These are phyloP conservation scores for Pelosia muscerda DNA, from an alignment of 2,888 invertebrate genomes.

Conservation along the genomic window DNA sequence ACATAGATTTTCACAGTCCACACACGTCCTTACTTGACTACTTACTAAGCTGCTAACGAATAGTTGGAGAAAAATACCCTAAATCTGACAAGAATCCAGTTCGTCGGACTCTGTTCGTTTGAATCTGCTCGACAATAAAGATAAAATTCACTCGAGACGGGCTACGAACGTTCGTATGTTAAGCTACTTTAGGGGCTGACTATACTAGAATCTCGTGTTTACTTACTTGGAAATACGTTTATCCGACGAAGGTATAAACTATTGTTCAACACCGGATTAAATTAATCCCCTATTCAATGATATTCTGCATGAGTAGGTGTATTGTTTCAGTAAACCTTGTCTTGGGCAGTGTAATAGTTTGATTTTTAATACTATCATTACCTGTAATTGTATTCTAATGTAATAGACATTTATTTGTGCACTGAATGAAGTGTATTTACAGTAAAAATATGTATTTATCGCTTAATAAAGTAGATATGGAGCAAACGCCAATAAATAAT, in stretches of 20 bases:
- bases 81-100: not conserved
- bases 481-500: constrained; percentile 18
- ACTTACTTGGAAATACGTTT: not conserved
- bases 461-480: constrained; percentile 21
- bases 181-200: not conserved
- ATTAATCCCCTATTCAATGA: not conserved
- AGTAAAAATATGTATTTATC: too few relatives aligned
- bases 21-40: too few relatives aligned
- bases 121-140: not conserved
- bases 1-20: not conserved
- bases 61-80: not conserved
- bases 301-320: not conserved
- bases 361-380: not conserved
- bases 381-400: too few relatives aligned
- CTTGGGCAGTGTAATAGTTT: not conserved
- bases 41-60: not conserved
- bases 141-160: constrained; percentile 1
- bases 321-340: not conserved
- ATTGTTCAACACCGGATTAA: not conserved
- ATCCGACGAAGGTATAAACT: constrained; percentile 3
- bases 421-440: constrained; percentile 26
- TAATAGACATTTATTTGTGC: not conserved
- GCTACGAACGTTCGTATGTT: not conserved
- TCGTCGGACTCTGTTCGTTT: not conserved
- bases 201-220: not conserved